phyloP scores from a whole-genome alignment of 1,140 invertebrate species.

The Meloidogyne floridensis region DNA sequence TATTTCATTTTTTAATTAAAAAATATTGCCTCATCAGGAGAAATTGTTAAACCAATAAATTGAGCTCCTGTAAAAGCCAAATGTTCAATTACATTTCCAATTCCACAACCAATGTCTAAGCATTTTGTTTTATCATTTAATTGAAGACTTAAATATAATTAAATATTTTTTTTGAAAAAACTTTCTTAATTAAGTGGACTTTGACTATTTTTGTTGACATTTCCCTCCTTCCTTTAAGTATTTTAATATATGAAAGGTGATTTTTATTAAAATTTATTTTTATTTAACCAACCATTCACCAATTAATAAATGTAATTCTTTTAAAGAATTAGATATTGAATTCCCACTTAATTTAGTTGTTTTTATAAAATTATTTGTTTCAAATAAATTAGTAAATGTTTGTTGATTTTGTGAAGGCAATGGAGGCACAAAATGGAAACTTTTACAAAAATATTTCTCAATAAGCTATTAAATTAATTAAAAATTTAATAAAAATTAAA shows the following conservation, averaged over 20 bases:
- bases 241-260: no score
- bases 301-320: conserved; percentile 48
- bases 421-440: conserved; percentile 65
- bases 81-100: conserved; percentile 60
- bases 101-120: conserved; percentile 64
- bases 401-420: conserved; percentile 8
- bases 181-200: conserved; percentile 11
- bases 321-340: conserved; percentile 4
- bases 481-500: not conserved
- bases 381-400: not conserved
- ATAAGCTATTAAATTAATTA: conserved; percentile 41
- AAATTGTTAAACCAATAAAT: conserved; percentile 63
- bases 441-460: conserved; percentile 64
- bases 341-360: not conserved
- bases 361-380: not conserved
- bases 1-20: conserved; percentile 14
- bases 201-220: not conserved
- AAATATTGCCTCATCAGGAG: conserved; percentile 54
- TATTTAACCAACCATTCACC: conserved; percentile 37
- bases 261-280: no score
- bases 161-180: conserved; percentile 12
- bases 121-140: conserved; percentile 46
- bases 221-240: no score
- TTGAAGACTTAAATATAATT: conserved; percentile 39
- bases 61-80: conserved; percentile 53